These are phyloP conservation scores for Megathymus violae DNA, from an alignment of 1,140 invertebrate genomes.

Conservation along the genomic window DNA sequence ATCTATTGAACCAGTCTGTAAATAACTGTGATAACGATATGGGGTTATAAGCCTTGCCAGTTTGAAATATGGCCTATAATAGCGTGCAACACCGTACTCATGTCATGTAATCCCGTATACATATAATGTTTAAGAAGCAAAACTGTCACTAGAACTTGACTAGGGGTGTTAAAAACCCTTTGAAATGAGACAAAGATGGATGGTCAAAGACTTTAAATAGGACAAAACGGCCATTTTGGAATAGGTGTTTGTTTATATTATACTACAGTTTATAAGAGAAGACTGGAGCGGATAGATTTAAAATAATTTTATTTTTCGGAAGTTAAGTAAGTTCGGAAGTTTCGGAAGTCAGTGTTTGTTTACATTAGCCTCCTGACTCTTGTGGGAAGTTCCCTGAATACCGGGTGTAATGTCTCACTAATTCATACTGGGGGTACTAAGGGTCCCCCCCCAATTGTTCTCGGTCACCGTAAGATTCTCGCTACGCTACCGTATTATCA, in stretches of 20 bases:
- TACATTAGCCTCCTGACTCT: no score
- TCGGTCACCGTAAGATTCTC: no score
- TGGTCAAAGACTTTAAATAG: conserved; percentile 43
- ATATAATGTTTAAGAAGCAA: conserved; percentile 38
- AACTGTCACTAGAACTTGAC: background rate
- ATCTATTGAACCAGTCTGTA: conserved; percentile 17
- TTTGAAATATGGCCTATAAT: background rate
- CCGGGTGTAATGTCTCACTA: no score
- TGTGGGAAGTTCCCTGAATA: no score
- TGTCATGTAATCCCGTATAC: background rate
- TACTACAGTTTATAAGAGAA: background rate
- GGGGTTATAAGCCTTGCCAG: conserved; percentile 6
- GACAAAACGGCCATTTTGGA: conserved; percentile 39
- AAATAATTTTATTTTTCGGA: no score
- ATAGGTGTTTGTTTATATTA: conserved; percentile 21
- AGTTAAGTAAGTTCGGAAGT: no score
- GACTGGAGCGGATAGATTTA: background rate
- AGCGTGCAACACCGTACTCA: background rate
- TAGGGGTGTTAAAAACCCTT: conserved; percentile 25
- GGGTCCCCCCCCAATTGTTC: no score
- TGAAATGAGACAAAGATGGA: conserved; percentile 45
- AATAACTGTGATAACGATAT: conserved; percentile 1
- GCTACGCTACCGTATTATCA: no score
- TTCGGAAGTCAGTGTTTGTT: no score
- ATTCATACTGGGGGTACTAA: no score